Evolutionary conservation across 2,113 vertebrate genomes (phyloP), one percentile per base, ranked within the genome.

Genomic region (Puffinus mauretanicus): DNA sequence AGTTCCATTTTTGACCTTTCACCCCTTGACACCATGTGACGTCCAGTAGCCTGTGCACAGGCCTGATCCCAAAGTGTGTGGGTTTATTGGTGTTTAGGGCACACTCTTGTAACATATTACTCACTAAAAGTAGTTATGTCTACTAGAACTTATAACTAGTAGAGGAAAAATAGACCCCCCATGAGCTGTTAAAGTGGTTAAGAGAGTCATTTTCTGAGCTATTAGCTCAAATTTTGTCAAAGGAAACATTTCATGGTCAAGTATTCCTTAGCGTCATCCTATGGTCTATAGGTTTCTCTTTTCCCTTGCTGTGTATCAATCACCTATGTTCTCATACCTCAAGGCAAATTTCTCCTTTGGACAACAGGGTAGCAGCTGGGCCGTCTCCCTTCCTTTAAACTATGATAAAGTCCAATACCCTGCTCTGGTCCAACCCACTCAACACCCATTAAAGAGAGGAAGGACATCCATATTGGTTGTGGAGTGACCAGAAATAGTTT

Each of bases 71-170:
- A 96, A 92, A 76, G 82, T 42, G 32, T 67, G 62, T 12, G 34
- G 61, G 84, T 97, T 97, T 97, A 95, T 84, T 96, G 88, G 94
- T 88, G 88, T 94, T 98, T 87, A 87, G 82, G 90, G 91, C 36
- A 91, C 24, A 27, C 42, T 19, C 42, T 75, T 96, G 58, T 95
- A 94, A 90, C 38, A 72, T 58, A 86, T 96, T 95, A 94, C 85
- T 98, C 69, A 92, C 85, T 86, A 78, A 82, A 96, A 90, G 90
- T 95, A 96, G 95, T 97, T 97, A 82, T 73, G 77, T 97, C 92
- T 96, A 93, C 95, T 88, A 92, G 93, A 97, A 95, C 73, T 94
- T 94, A 71, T 58, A 96, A 95, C 58, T 88, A 75, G 30, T 89
- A 88, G 88, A 96, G 88, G 78, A 70, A 97, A 97, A 97, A 93